Evolutionary conservation across 1,140 invertebrate genomes (phyloP).

Genomic region (Monomorium pharaonis): DNA sequence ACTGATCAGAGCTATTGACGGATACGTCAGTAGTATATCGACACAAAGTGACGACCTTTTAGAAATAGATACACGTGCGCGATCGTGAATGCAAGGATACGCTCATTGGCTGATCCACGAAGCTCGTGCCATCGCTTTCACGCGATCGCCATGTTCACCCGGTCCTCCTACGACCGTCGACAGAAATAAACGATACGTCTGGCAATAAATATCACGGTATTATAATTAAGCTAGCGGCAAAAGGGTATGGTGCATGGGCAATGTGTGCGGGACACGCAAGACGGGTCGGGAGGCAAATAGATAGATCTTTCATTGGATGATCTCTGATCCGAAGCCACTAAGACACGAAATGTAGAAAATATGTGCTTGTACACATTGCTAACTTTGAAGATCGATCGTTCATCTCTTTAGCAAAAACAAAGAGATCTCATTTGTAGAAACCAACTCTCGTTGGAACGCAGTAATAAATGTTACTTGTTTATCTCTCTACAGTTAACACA

Average conservation of each 20-base stretch:
- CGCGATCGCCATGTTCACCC: conserved; percentile 59
- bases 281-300: conserved; percentile 22
- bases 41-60: conserved; percentile 21
- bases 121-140: conserved; percentile 54
- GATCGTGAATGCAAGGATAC: neutral
- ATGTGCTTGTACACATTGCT: neutral
- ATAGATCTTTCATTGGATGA: neutral
- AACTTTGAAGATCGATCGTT: conserved; percentile 12
- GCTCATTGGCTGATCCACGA: neutral
- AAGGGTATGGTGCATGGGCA: conserved; percentile 54
- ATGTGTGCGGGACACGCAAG: conserved; percentile 58
- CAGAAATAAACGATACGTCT: conserved; percentile 69
- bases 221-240: conserved; percentile 69
- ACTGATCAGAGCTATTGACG: neutral
- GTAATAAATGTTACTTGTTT: neutral
- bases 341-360: conserved; percentile 26
- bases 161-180: conserved; percentile 68
- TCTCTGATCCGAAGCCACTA: conserved; percentile 19
- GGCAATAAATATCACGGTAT: conserved; percentile 72
- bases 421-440: neutral
- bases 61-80: neutral
- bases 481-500: neutral
- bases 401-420: neutral
- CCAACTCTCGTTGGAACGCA: too few species aligned
- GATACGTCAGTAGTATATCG: neutral